Evolutionary conservation across 2,797 vertebrate genomes (phyloP).

Genomic region (Vespertilio murinus): DNA sequence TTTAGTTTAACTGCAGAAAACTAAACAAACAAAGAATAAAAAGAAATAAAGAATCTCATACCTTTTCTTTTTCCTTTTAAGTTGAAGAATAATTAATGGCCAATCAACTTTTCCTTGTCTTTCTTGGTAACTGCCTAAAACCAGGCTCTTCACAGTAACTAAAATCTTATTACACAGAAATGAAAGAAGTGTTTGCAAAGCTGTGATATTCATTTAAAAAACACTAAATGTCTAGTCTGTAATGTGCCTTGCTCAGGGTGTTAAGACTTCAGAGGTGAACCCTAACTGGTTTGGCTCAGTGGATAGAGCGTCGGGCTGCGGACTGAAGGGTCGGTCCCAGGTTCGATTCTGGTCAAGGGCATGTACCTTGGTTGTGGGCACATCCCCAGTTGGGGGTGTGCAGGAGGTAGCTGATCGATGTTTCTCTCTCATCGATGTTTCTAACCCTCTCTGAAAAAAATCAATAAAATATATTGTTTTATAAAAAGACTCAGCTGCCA

Average conservation of each 20-base stretch:
- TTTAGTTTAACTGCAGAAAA: conserved; percentile 51
- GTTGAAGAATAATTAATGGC: conserved; percentile 35
- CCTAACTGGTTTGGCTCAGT: too few relatives aligned
- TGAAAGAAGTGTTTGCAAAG: conserved; percentile 17
- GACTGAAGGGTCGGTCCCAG: too few relatives aligned
- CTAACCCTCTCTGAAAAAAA: too few relatives aligned
- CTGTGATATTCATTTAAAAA: conserved; percentile 33
- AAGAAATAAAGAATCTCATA: conserved; percentile 14
- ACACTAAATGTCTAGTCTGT: neutral
- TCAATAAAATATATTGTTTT: too few relatives aligned
- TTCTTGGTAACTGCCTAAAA: neutral
- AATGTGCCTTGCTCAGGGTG: neutral
- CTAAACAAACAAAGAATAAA: conserved; percentile 36
- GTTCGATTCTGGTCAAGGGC: too few relatives aligned
- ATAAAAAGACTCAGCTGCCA: too few relatives aligned
- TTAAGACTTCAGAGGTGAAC: conserved; percentile 28
- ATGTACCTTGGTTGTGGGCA: too few relatives aligned
- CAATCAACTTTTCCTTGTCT: neutral
- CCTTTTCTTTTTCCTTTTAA: conserved; percentile 18
- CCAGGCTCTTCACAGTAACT: conserved; percentile 2
- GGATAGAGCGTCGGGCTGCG: too few relatives aligned
- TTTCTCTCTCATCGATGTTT: too few relatives aligned
- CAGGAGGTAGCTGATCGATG: too few relatives aligned
- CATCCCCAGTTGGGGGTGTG: too few relatives aligned
- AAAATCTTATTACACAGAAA: neutral